phyloP scores from a whole-genome alignment of 1,140 invertebrate genomes.

The Campoletis sonorensis region DNA sequence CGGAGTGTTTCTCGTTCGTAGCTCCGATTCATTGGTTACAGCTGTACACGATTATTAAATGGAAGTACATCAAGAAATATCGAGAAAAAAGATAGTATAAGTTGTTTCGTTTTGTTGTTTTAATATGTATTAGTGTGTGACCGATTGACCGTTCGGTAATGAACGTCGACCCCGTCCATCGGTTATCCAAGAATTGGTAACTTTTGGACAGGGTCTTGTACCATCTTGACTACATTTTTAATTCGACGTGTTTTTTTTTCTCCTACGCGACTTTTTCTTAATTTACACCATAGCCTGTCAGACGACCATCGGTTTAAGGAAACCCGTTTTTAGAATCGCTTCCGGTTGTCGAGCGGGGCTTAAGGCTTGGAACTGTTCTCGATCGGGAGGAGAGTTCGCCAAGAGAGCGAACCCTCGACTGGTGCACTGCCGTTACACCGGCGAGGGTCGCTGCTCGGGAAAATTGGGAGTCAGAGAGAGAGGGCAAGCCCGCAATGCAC shows the following conservation, averaged over 20 bases:
- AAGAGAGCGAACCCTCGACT: slow-evolving; percentile 46
- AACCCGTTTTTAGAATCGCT: not conserved
- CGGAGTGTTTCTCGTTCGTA: too few relatives aligned
- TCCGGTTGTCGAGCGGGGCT: not conserved
- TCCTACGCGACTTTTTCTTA: not conserved
- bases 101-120: not conserved
- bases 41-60: slow-evolving; percentile 18
- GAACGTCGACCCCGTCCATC: not conserved
- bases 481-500: slow-evolving; percentile 64
- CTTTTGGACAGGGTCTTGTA: not conserved
- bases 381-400: slow-evolving; percentile 22
- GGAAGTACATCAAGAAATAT: slow-evolving; percentile 31
- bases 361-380: not conserved
- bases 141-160: not conserved
- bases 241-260: not conserved
- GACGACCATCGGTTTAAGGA: too few relatives aligned
- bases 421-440: slow-evolving; percentile 57
- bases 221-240: slow-evolving; percentile 44
- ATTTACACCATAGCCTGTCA: not conserved
- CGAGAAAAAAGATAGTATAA: slow-evolving; percentile 3
- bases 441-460: not conserved
- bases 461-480: slow-evolving; percentile 36
- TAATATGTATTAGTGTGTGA: not conserved
- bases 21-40: not conserved
- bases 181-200: not conserved